These are phyloP conservation scores for Axea sp. DNA, from an alignment of 2,888 invertebrate species.

Conservation along the genomic window DNA sequence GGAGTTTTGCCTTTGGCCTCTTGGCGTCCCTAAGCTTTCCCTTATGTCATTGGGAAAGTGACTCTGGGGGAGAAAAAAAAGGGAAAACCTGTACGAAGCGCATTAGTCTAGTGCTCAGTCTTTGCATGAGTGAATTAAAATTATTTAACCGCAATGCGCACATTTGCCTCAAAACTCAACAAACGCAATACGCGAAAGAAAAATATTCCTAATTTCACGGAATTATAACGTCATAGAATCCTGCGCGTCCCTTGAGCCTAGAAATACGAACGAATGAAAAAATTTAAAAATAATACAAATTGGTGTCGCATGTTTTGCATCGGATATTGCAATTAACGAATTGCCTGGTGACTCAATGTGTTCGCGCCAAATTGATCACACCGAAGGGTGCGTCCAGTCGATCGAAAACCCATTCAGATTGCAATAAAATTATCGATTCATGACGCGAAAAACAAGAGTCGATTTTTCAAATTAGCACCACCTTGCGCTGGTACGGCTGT, in stretches of 20 bases:
- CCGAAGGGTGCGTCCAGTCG: constrained; percentile 30
- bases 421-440: constrained; percentile 55
- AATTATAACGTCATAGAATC: constrained; percentile 1
- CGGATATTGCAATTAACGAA: constrained; percentile 48
- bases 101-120: constrained; percentile 36
- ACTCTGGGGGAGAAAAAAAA: constrained; percentile 44
- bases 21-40: constrained; percentile 55
- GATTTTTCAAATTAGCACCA: constrained; percentile 46
- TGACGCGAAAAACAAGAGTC: constrained; percentile 39
- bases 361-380: constrained; percentile 49
- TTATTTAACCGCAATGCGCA: constrained; percentile 44
- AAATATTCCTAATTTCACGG: constrained; percentile 40
- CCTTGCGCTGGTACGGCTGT: constrained; percentile 26
- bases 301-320: constrained; percentile 24
- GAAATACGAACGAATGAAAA: not conserved
- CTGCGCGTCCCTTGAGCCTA: constrained; percentile 18
- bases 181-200: constrained; percentile 15
- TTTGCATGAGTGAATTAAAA: constrained; percentile 55
- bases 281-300: constrained; percentile 12
- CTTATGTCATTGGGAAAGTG: constrained; percentile 40
- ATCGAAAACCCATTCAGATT: constrained; percentile 48
- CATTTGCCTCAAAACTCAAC: constrained; percentile 1
- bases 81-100: constrained; percentile 54
- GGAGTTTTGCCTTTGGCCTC: constrained; percentile 75
- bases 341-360: constrained; percentile 30